Base-by-base conservation (phyloP, 1,140 invertebrate genomes). In the Adoxophyes honmai region DNA sequence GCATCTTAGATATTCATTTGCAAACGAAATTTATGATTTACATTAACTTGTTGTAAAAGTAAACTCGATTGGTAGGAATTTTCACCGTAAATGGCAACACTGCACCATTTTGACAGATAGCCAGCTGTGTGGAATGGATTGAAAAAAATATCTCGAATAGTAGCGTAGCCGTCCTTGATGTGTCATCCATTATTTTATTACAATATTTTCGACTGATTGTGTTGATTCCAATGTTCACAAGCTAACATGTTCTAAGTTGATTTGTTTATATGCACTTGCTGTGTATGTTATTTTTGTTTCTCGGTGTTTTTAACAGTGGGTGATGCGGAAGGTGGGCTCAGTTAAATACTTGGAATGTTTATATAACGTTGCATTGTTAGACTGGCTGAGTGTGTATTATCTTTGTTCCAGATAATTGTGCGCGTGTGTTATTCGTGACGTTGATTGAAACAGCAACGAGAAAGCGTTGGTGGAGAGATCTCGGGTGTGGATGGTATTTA, bases 291-390 rank as follows among this genome's bases (percentile, higher is more conserved):
- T 14, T 38, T 33, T 52, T 44, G n/a, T 51, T 34, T 18, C 28
- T 33, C 33, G 34, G 15, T n/a, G n/a, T 52, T 53, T 62, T 36
- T 10, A 13, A 37, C 36, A 8, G 11, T 59, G 28, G 34, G 56
- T 42, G 53, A 64, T 71, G 70, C 71, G 77, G 73, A 72, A 81
- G 75, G 66, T 72, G 77, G 66, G 68, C 64, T 60, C 72, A 75
- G 73, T 78, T 48, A 15, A 34, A 35, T 57, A 75, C 69, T 81
- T 73, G 66, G 77, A 83, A 85, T 86, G 83, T 86, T 88, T 88
- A 88, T 88, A 81, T 86, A 86, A 88, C 81, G 74, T 64, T 75
- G 75, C 73, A 78, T 78, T 78, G 70, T 83, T 75, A 70, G 73
- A 61, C 70, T 70, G 62, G 78, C 74, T 88, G 70, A 85, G 64